These are phyloP conservation scores for Rhyacophila evoluta DNA, from an alignment of 2,888 invertebrate genomes.

Conservation along the genomic window DNA sequence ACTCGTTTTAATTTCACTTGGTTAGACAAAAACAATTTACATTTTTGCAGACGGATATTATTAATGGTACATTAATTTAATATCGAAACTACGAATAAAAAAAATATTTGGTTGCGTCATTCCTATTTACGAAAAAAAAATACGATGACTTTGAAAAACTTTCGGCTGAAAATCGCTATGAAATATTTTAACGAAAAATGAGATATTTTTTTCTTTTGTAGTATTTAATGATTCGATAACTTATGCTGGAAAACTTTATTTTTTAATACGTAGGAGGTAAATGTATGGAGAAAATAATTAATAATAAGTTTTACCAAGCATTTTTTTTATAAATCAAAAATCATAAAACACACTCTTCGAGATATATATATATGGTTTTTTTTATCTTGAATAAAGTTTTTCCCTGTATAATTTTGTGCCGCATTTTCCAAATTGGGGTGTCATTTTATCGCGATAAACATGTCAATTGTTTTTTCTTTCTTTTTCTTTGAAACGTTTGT, in stretches of 20 bases:
- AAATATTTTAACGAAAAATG: not conserved
- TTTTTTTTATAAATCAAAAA: not conserved
- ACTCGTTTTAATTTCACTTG: no score
- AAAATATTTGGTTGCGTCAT: not conserved
- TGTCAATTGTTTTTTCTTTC: constrained; percentile 13
- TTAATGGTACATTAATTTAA: no score
- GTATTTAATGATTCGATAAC: not conserved
- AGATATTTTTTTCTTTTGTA: not conserved
- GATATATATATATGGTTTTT: not conserved
- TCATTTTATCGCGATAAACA: constrained; percentile 2
- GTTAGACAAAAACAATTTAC: no score
- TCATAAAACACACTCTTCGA: not conserved
- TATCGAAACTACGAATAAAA: no score
- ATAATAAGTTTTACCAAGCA: not conserved
- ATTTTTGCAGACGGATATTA: no score
- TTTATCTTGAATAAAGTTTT: not conserved
- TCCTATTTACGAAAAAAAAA: not conserved
- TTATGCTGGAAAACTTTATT: not conserved
- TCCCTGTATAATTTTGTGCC: not conserved
- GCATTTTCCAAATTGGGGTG: constrained; percentile 7
- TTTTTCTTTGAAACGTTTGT: not conserved
- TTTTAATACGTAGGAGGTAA: not conserved
- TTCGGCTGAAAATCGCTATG: not conserved
- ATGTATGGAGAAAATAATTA: not conserved
- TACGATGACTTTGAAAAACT: not conserved